Percentiles rank a stretch among this genome's conserved stretches.
phyloP scores from a whole-genome alignment of 2,113 vertebrate genomes.

The Peromyscus maniculatus region DNA sequence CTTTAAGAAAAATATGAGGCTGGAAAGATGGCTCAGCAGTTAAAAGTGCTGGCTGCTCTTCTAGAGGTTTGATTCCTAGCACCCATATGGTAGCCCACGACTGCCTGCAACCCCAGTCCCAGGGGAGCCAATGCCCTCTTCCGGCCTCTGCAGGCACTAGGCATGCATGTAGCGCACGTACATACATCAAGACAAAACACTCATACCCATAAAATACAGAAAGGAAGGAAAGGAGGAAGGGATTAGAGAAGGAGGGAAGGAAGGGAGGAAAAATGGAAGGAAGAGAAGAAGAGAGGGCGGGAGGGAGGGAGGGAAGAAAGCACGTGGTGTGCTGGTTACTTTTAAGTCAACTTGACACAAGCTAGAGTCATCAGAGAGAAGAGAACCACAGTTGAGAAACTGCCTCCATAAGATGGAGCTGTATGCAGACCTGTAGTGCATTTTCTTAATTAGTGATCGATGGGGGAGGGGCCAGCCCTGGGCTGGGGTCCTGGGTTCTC shows the following conservation, averaged over 20 bases:
- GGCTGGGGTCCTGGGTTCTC: background rate
- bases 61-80: background rate
- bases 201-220: background rate
- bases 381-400: background rate
- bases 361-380: background rate
- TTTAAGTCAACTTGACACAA: background rate
- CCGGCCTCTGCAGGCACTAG: background rate
- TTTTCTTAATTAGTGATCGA: background rate
- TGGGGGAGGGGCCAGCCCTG: background rate
- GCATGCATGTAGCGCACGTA: background rate
- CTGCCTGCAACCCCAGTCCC: background rate
- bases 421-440: background rate
- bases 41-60: background rate
- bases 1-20: background rate
- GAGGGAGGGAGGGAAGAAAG: background rate
- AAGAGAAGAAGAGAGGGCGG: background rate
- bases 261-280: too few species aligned
- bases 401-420: background rate
- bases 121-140: background rate
- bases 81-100: background rate
- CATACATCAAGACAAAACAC: background rate
- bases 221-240: background rate
- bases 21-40: background rate
- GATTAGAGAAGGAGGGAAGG: background rate
- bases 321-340: background rate